Percentiles rank a stretch among this genome's conserved stretches.
Evolutionary conservation across 2,113 vertebrate species (phyloP).

Genomic region (Silurus glanis): DNA sequence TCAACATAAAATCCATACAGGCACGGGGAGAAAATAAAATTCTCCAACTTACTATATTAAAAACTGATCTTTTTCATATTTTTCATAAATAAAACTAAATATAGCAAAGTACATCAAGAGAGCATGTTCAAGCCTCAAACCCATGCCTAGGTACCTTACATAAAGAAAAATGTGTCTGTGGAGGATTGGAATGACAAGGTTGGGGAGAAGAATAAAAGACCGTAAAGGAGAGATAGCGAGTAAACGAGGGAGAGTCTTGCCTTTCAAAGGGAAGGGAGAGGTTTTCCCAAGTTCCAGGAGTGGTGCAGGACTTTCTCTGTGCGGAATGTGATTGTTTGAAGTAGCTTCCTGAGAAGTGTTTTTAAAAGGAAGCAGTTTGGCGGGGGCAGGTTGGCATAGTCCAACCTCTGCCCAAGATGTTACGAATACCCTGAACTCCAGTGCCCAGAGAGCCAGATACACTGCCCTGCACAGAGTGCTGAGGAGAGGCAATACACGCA

Average conservation of each 20-base stretch:
- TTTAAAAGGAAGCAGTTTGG: slow-evolving; percentile 57
- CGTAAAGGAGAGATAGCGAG: slow-evolving; percentile 1
- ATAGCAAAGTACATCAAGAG: not conserved
- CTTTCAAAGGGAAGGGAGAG: slow-evolving; percentile 60
- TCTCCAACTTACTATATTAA: not conserved
- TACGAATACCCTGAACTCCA: slow-evolving; percentile 40
- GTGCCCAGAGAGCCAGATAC: slow-evolving; percentile 12
- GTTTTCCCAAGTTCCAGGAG: slow-evolving; percentile 60
- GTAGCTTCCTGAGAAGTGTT: slow-evolving; percentile 64
- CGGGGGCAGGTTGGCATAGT: slow-evolving; percentile 52
- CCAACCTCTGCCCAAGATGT: slow-evolving; percentile 49
- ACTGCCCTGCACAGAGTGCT: not conserved
- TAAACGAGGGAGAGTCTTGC: slow-evolving; percentile 14
- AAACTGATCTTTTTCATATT: not conserved
- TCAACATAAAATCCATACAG: not conserved
- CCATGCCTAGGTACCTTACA: not conserved
- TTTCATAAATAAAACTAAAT: not conserved
- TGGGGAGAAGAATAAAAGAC: not conserved
- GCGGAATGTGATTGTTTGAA: slow-evolving; percentile 62
- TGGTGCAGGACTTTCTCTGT: slow-evolving; percentile 54
- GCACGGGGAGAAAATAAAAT: not conserved
- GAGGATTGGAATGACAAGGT: not conserved
- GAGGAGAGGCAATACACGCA: not conserved
- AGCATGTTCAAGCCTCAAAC: not conserved
- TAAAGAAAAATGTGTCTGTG: not conserved